Base-by-base conservation (phyloP, 2,797 vertebrate genomes). In the Clarias platycephalus region DNA sequence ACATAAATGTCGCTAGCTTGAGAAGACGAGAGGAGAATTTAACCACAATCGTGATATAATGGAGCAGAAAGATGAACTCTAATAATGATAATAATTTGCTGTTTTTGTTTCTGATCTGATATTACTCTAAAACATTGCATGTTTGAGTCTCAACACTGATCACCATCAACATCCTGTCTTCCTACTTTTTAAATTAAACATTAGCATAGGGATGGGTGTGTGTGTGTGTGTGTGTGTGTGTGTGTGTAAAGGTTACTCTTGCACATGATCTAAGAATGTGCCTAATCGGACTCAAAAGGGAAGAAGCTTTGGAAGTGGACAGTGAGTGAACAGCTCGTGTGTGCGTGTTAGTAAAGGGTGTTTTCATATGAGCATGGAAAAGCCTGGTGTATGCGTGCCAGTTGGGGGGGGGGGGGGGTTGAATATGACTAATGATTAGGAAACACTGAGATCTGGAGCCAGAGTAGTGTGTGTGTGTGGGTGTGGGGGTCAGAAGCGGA, bases 401-500 rank as follows among this genome's bases (percentile, higher is more conserved):
- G 28, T 70, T 44, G 40, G 8, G 44, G 44, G 44, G 9, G 8
- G 1, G 44, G 44, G 44, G 44, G 0, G 37, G 5, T 2, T 37
- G 5, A 37, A 53, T 18, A 13, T 53, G 24, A 44, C 71, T 53
- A 74, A 74, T 53, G n/a, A 5, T 74, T 53, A 74, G 24, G 71
- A 53, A 74, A 53, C 49, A n/a, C n/a, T n/a, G 40, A 44, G 40
- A 44, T 71, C 15, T 49, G 13, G 44, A 74, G 13, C 24, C n/a
- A 2, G 22, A 37, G 31, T 71, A 53, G 70, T 68, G 62, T 68
- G n/a, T 64, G 53, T 55, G 40, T 66, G 76, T 81, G 37, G 75
- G 26, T 40, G 40, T 13, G 28, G 44, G 77, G 85, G 87, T 98
- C 95, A 99, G 94, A 99, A 99, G 88, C 98, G 94, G 87, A 99